Conservation (phyloP, 2,888 invertebrate species). For the Lithosia quadra region DNA sequence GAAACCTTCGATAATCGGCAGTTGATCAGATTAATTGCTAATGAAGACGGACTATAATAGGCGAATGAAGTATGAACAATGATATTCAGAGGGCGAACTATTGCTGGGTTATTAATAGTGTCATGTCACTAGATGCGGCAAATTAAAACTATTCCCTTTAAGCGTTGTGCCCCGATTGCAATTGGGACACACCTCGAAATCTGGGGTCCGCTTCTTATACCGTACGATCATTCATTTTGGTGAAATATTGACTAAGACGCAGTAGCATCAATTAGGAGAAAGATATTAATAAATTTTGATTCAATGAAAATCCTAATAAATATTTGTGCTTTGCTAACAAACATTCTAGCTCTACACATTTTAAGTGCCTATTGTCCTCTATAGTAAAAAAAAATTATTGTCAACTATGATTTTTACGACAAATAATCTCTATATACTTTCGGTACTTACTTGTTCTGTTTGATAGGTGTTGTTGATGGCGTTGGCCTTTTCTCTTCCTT, state of each 20-base stretch:
- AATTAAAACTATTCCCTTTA: too few relatives aligned
- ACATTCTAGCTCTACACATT: too few relatives aligned
- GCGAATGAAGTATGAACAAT: conserved; percentile 49
- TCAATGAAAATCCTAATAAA: too few relatives aligned
- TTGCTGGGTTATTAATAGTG: conserved; percentile 18
- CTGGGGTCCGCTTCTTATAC: too few relatives aligned
- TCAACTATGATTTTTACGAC: too few relatives aligned
- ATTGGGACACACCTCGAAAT: too few relatives aligned
- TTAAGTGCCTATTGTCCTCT: too few relatives aligned
- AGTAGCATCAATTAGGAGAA: background rate
- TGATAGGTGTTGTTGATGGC: conserved; percentile 89
- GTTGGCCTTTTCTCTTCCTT: conserved; percentile 91
- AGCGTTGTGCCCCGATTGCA: too few relatives aligned
- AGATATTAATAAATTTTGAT: background rate
- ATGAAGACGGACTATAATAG: conserved; percentile 41
- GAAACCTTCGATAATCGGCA: conserved; percentile 64
- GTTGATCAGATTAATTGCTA: conserved; percentile 59
- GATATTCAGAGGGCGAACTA: conserved; percentile 46
- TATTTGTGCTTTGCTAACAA: too few relatives aligned
- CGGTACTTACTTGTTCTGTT: conserved; percentile 83
- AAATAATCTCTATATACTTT: background rate
- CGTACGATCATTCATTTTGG: background rate
- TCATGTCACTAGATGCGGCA: background rate
- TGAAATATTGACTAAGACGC: background rate
- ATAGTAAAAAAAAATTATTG: background rate